phyloP scores from a whole-genome alignment of 2,888 invertebrate genomes.

The Cheilosia pagana region DNA sequence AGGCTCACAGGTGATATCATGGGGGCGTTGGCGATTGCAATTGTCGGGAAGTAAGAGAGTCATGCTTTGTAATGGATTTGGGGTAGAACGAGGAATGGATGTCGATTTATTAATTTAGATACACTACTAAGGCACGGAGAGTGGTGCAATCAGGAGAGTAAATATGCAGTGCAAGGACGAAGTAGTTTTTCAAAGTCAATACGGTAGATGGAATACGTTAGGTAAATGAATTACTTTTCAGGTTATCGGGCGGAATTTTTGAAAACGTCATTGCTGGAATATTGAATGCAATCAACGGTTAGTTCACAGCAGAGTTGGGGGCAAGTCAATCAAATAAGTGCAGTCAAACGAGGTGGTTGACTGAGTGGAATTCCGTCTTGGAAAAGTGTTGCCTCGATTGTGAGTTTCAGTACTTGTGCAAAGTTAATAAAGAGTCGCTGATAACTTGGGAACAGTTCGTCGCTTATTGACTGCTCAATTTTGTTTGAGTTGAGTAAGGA shows the following conservation, averaged over 20 bases:
- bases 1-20: conserved; percentile 15
- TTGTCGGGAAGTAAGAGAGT: conserved; percentile 5
- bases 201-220: conserved; percentile 5
- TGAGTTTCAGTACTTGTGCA: too few species aligned
- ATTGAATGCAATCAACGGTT: conserved; percentile 36
- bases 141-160: conserved; percentile 52
- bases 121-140: conserved; percentile 8
- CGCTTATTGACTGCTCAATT: too few species aligned
- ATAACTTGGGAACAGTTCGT: too few species aligned
- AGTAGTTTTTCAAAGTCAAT: conserved; percentile 8
- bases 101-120: conserved; percentile 64
- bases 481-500: too few species aligned
- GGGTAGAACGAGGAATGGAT: background rate
- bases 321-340: conserved; percentile 37
- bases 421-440: too few species aligned
- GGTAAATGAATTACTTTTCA: conserved; percentile 42
- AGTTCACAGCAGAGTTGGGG: conserved; percentile 3
- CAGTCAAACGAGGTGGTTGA: background rate
- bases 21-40: background rate
- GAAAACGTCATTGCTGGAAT: conserved; percentile 20
- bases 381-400: background rate
- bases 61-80: conserved; percentile 30
- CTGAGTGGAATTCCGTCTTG: background rate
- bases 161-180: conserved; percentile 30
- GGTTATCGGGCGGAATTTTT: conserved; percentile 16